phyloP scores from a whole-genome alignment of 1,140 invertebrate species.

The Popillia japonica region DNA sequence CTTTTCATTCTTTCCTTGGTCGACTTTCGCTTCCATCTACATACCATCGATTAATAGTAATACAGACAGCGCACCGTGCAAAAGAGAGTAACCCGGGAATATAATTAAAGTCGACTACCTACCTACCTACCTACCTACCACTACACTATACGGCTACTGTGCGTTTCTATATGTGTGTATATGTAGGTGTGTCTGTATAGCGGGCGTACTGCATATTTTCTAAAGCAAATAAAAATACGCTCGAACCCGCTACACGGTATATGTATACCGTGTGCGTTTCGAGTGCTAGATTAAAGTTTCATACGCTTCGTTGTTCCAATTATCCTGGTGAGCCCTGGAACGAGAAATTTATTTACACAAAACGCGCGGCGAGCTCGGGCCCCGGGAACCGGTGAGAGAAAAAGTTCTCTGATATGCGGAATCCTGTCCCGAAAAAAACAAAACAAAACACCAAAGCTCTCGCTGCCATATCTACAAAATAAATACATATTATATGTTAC shows the following conservation, averaged over 20 bases:
- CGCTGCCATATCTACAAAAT: no score
- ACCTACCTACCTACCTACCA: no score
- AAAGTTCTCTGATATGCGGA: slow-evolving; percentile 31
- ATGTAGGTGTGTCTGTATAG: not conserved
- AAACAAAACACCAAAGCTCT: no score
- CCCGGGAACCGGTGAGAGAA: slow-evolving; percentile 32
- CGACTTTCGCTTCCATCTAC: no score
- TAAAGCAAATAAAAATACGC: not conserved
- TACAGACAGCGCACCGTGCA: no score
- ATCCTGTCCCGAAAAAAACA: slow-evolving; percentile 1
- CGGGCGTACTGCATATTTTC: not conserved
- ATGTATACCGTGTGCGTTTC: no score
- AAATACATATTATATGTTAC: no score
- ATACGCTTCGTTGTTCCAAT: not conserved
- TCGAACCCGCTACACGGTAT: no score
- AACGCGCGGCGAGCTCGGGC: not conserved
- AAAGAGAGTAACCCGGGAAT: no score
- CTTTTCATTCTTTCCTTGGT: no score
- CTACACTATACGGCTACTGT: not conserved
- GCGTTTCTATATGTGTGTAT: not conserved
- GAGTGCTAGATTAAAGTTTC: not conserved
- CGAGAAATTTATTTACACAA: slow-evolving; percentile 2
- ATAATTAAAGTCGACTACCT: no score
- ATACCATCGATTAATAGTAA: no score
- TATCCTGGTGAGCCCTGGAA: not conserved